These are phyloP conservation scores for Mimas tiliae DNA, from an alignment of 2,888 invertebrate genomes.

Conservation along the genomic window DNA sequence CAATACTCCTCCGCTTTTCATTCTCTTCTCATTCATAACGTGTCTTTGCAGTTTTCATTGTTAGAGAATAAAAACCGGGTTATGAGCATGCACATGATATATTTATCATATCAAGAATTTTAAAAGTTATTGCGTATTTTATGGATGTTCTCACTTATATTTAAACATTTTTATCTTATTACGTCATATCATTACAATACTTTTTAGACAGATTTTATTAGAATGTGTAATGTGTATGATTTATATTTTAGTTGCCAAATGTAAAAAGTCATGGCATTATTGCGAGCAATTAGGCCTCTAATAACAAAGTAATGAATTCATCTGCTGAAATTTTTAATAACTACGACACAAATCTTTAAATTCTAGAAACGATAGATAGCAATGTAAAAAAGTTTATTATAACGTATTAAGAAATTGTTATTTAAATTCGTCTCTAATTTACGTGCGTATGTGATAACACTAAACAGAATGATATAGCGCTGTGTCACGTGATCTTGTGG, in stretches of 20 bases:
- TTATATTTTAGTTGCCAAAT: background rate
- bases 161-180: background rate
- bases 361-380: constrained; percentile 22
- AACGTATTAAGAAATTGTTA: constrained; percentile 12
- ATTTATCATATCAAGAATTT: constrained; percentile 7
- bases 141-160: background rate
- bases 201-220: constrained; percentile 14
- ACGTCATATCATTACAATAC: constrained; percentile 1
- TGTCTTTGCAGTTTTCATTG: too few species aligned
- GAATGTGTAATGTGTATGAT: background rate
- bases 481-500: background rate
- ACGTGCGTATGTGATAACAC: constrained; percentile 15
- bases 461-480: constrained; percentile 11
- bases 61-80: background rate
- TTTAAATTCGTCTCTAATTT: constrained; percentile 16
- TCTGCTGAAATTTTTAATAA: background rate
- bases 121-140: background rate
- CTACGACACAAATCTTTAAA: constrained; percentile 16
- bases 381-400: constrained; percentile 21
- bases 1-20: background rate
- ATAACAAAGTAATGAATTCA: background rate
- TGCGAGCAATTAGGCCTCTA: background rate
- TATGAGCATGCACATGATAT: background rate
- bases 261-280: background rate
- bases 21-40: too few species aligned